Conservation (phyloP, 2,797 vertebrate genomes). For the Oryzias sinensis region DNA sequence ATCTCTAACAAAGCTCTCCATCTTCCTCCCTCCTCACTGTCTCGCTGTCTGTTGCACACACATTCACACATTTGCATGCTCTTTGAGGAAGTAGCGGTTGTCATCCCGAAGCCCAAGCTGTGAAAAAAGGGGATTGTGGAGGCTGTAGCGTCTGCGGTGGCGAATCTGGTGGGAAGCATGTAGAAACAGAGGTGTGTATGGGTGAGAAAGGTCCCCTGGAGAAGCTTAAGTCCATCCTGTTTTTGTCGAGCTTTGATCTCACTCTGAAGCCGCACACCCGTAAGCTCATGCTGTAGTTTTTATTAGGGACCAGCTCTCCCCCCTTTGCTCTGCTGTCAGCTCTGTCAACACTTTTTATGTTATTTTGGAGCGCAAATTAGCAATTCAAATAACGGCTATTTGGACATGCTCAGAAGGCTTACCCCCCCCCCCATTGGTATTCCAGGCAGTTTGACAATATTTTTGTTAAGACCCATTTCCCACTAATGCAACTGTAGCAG, state of each 20-base stretch:
- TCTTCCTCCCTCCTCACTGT: conserved; percentile 36
- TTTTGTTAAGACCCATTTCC: conserved; percentile 77
- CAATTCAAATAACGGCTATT: conserved; percentile 77
- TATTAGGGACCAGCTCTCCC: conserved; percentile 54
- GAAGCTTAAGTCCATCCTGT: conserved; percentile 52
- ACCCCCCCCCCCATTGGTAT: conserved; percentile 62
- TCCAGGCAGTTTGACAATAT: conserved; percentile 81
- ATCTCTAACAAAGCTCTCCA: conserved; percentile 63
- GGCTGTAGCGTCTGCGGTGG: conserved; percentile 40
- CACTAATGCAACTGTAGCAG: conserved; percentile 63
- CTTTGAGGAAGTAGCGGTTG: conserved; percentile 56
- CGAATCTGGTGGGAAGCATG: conserved; percentile 48
- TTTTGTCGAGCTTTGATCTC: conserved; percentile 66
- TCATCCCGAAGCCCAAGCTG: conserved; percentile 56
- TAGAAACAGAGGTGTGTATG: conserved; percentile 15
- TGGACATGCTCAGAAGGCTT: conserved; percentile 69
- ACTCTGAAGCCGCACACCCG: conserved; percentile 51
- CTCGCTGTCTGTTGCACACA: conserved; percentile 41
- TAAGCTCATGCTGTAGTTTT: conserved; percentile 62
- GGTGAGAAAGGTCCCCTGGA: conserved; percentile 51
- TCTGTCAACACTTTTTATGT: conserved; percentile 51
- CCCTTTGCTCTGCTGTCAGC: conserved; percentile 33
- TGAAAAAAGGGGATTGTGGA: conserved; percentile 52
- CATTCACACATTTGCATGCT: conserved; percentile 67
- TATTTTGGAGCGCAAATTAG: conserved; percentile 65